Percentiles rank a stretch among this genome's conserved stretches.
Evolutionary conservation across 1,140 invertebrate genomes (phyloP).

Genomic region (Phenacoccus solenopsis): DNA sequence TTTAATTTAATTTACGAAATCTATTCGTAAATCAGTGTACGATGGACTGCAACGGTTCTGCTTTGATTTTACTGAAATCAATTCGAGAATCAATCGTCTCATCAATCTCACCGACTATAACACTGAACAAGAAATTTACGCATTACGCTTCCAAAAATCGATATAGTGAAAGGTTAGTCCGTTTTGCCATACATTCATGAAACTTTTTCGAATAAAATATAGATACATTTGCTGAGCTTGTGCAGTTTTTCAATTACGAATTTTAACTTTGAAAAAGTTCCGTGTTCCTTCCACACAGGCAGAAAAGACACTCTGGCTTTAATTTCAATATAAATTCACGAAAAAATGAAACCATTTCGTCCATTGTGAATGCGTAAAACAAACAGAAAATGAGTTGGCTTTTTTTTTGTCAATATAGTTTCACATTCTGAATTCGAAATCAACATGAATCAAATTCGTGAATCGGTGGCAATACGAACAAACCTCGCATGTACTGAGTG

Average conservation of each 20-base stretch:
- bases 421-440: too few species aligned
- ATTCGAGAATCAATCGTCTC: conserved; percentile 75
- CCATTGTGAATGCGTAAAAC: conserved; percentile 8
- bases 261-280: too few species aligned
- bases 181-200: too few species aligned
- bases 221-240: too few species aligned
- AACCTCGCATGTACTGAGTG: conserved; percentile 19
- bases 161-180: too few species aligned
- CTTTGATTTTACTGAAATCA: conserved; percentile 71
- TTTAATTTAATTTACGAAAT: too few species aligned
- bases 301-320: too few species aligned
- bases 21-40: conserved; percentile 45
- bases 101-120: conserved; percentile 82
- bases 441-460: too few species aligned
- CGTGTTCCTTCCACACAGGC: too few species aligned
- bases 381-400: background rate
- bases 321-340: background rate
- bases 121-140: conserved; percentile 41
- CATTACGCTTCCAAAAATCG: background rate
- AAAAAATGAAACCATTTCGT: background rate
- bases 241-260: too few species aligned
- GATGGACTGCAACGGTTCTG: conserved; percentile 78
- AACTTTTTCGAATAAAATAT: too few species aligned
- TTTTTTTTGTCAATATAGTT: too few species aligned
- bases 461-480: conserved; percentile 19